phyloP scores from a whole-genome alignment of 2,888 invertebrate genomes.

The Agriopis marginaria region DNA sequence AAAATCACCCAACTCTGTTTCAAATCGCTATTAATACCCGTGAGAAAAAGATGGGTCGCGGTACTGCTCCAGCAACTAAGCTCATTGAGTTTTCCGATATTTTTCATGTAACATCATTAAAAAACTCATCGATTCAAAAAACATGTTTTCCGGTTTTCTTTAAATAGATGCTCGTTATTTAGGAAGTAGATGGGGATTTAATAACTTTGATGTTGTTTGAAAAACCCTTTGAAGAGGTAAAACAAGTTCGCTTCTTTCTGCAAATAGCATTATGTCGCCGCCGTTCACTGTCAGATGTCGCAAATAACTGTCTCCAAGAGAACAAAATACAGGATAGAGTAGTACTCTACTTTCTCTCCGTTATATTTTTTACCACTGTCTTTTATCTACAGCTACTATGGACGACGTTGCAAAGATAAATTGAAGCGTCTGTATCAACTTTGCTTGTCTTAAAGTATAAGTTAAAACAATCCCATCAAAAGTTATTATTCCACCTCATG shows the following conservation, averaged over 20 bases:
- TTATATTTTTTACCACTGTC: constrained; percentile 15
- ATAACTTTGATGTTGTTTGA: constrained; percentile 24
- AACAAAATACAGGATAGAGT: constrained; percentile 24
- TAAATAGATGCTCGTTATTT: constrained; percentile 6
- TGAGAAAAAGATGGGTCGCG: constrained; percentile 68
- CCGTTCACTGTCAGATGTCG: constrained; percentile 37
- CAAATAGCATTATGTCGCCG: constrained; percentile 39
- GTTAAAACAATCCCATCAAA: constrained; percentile 15
- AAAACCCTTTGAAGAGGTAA: constrained; percentile 15
- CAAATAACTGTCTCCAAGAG: constrained; percentile 41
- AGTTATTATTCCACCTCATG: constrained; percentile 40
- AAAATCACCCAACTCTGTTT: constrained; percentile 70
- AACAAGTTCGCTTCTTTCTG: constrained; percentile 21
- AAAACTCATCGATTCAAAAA: constrained; percentile 44
- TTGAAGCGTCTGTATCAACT: background rate
- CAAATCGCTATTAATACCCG: constrained; percentile 71
- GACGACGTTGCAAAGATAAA: background rate
- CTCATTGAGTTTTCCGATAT: constrained; percentile 49
- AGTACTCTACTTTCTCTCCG: constrained; percentile 8
- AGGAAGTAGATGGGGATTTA: constrained; percentile 15
- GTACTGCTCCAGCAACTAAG: constrained; percentile 47
- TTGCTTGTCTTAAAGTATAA: background rate
- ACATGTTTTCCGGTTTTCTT: constrained; percentile 29
- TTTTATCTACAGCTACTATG: background rate
- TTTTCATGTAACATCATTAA: constrained; percentile 55